Base-by-base conservation (phyloP, 2,797 vertebrate genomes). In the Onychomys torridus region DNA sequence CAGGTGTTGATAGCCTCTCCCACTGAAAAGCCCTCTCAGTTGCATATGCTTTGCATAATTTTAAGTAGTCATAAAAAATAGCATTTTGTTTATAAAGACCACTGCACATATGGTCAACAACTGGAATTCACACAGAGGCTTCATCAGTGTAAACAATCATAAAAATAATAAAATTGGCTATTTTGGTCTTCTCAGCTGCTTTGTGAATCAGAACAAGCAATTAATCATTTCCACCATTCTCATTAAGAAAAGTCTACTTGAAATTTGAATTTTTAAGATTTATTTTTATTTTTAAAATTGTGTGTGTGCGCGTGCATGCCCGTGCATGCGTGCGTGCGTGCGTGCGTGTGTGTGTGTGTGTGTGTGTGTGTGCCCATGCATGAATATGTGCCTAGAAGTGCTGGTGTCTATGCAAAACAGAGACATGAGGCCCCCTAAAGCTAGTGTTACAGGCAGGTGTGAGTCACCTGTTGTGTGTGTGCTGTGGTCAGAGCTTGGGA, bases 221-320 rank as follows among this genome's bases (percentile, higher is more conserved):
- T 98, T 96, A 96, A 95, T 98, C 96, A 98, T 97, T 96, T 95
- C 76, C 87, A 96, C 71, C 65, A 90, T 46, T 92, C 89, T 97
- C 87, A 97, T 96, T 98, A 97, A 96, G 87, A 96, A 95, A 97
- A 88, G 71, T 23, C 23, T 14, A 85, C 65, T 67, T 73, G 89
- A 97, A 69, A 34, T 77, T 52, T 63, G 75, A 90, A 52, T 89
- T 40, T 94, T 25, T 93, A 84, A 96, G 73, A 76, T 79, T 40
- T 55, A 87, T 11, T 87, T 87, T 87, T 37, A 71, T 6, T 29
- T 37, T 81, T 73, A 40, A 73, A 87, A 73, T 57, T 86, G 23
- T 52, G 61, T n/a, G 10, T 67, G 32, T 77, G 43, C 32, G 6
- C 10, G 16, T 34, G 73, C 5, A 4, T 16, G 13, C n/a, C 13